These are phyloP conservation scores for Labroides dimidiatus DNA, from an alignment of 2,797 vertebrate genomes.

Conservation along the genomic window DNA sequence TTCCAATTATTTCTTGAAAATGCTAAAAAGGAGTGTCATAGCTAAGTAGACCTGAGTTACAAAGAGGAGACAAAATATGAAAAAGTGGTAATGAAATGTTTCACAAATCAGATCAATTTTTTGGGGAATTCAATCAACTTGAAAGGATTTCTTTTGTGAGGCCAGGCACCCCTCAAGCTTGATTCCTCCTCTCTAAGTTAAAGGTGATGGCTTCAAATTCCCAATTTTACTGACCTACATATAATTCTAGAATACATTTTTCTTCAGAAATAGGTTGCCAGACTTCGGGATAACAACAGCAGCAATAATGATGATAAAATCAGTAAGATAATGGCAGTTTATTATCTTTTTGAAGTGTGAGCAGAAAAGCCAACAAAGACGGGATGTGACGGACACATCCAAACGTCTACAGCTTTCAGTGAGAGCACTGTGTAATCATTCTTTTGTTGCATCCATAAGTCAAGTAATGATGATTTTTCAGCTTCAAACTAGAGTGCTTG, in stretches of 20 bases:
- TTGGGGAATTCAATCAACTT: constrained; percentile 28
- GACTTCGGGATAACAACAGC: not conserved
- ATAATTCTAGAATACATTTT: not conserved
- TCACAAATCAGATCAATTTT: constrained; percentile 18
- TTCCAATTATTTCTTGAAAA: constrained; percentile 69
- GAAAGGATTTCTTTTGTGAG: constrained; percentile 41
- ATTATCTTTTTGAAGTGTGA: too few relatives aligned
- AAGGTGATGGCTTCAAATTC: not conserved
- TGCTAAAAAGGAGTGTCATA: constrained; percentile 31
- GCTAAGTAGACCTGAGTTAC: constrained; percentile 30
- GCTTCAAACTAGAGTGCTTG: not conserved
- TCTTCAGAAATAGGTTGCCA: not conserved
- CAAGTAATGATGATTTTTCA: not conserved
- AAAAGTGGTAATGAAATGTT: constrained; percentile 30
- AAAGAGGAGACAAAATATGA: constrained; percentile 45
- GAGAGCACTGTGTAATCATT: not conserved
- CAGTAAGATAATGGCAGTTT: too few relatives aligned
- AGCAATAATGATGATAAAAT: too few relatives aligned
- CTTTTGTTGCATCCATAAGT: not conserved
- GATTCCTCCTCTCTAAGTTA: constrained; percentile 2
- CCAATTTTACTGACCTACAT: not conserved
- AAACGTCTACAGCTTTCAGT: not conserved
- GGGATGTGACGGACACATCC: not conserved
- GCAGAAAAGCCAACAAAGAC: too few relatives aligned
- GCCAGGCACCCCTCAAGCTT: not conserved